A percentile compares a stretch with the other conserved stretches of the same genome.
Conservation (phyloP, 1,140 invertebrate species). For the Achatina immaculata region DNA sequence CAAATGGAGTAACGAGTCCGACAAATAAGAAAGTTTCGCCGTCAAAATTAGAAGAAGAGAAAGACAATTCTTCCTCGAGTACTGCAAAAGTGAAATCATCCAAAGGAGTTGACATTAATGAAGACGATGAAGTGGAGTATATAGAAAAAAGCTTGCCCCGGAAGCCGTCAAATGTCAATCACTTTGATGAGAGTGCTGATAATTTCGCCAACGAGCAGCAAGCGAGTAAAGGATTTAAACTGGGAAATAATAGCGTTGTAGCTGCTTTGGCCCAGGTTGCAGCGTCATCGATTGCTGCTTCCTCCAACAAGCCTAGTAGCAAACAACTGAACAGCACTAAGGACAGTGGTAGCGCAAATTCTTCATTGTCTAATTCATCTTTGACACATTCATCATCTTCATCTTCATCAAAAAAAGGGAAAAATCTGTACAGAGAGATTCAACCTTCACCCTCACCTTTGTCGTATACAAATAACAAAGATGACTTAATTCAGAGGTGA, state of each 20-base stretch:
- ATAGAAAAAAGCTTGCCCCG: constrained; percentile 66
- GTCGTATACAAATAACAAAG: constrained; percentile 64
- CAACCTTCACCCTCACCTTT: constrained; percentile 54
- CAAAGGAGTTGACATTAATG: constrained; percentile 57
- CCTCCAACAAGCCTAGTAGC: constrained; percentile 47
- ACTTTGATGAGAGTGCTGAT: constrained; percentile 66
- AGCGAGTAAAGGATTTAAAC: constrained; percentile 60
- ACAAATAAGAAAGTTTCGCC: constrained; percentile 53
- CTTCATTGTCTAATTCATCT: constrained; percentile 18
- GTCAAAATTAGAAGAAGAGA: constrained; percentile 56
- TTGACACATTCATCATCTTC: constrained; percentile 35
- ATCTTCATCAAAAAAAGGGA: constrained; percentile 54
- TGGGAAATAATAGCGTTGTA: constrained; percentile 38
- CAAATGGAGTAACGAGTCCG: constrained; percentile 59
- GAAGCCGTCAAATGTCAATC: constrained; percentile 65
- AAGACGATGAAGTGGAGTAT: constrained; percentile 66
- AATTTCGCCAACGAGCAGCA: constrained; percentile 62
- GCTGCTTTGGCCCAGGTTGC: constrained; percentile 29
- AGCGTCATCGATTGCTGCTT: constrained; percentile 7
- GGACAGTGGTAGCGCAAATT: constrained; percentile 52
- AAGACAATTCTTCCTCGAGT: constrained; percentile 45
- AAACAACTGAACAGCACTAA: constrained; percentile 65
- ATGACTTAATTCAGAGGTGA: constrained; percentile 63
- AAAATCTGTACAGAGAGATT: constrained; percentile 64
- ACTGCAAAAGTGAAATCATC: constrained; percentile 31